Evolutionary conservation across 2,888 invertebrate genomes (phyloP).

Genomic region (Synergus japonicus): DNA sequence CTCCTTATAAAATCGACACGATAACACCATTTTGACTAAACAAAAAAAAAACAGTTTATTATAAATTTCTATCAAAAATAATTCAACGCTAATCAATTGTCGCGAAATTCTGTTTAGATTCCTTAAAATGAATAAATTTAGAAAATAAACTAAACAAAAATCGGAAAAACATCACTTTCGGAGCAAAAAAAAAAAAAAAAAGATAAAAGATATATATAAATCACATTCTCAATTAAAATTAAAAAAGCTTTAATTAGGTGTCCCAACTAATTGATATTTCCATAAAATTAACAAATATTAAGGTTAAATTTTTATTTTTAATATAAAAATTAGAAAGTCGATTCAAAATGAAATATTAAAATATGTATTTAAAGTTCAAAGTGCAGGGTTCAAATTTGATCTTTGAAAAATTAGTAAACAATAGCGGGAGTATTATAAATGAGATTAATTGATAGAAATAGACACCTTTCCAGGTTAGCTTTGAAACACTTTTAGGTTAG

Average conservation of each 20-base stretch:
- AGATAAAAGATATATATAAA: not conserved
- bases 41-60: not conserved
- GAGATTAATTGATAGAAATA: not conserved
- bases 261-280: not conserved
- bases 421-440: not conserved
- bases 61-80: not conserved
- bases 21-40: slow-evolving; percentile 86
- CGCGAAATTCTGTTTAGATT: too few relatives aligned
- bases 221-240: not conserved
- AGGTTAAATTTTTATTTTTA: not conserved
- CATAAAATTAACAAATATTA: not conserved
- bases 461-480: not conserved
- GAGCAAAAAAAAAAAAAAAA: not conserved
- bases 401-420: not conserved
- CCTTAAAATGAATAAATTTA: too few relatives aligned
- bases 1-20: slow-evolving; percentile 98
- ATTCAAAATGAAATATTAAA: not conserved
- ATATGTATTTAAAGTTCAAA: not conserved
- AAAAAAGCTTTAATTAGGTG: not conserved
- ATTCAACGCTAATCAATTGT: not conserved
- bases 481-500: slow-evolving; percentile 11
- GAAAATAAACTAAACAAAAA: not conserved
- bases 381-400: not conserved
- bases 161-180: not conserved
- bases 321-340: not conserved